phyloP scores from a whole-genome alignment of 2,888 invertebrate species.

The Punctoribates punctum region DNA sequence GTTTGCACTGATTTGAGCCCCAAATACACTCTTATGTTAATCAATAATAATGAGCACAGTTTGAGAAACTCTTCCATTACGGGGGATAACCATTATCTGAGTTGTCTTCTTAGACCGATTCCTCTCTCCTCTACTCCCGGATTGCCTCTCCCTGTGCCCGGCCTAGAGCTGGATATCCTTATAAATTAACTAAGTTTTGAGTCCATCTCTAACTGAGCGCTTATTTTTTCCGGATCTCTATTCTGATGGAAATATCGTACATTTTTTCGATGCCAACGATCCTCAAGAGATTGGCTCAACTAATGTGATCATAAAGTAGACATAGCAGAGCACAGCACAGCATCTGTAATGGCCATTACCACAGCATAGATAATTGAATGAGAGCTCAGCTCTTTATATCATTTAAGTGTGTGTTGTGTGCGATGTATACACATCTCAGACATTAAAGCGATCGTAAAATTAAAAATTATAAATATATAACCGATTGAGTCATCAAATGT shows the following conservation, averaged over 20 bases:
- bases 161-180: neutral
- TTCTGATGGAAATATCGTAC: constrained; percentile 5
- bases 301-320: constrained; percentile 2
- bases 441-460: constrained; percentile 20
- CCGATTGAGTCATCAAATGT: neutral
- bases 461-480: constrained; percentile 19
- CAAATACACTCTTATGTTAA: constrained; percentile 30
- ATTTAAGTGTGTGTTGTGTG: neutral
- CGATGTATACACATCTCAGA: neutral
- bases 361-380: constrained; percentile 27
- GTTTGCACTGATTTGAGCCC: constrained; percentile 6
- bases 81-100: constrained; percentile 6
- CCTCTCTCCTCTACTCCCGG: neutral
- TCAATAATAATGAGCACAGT: constrained; percentile 26
- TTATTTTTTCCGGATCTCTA: neutral
- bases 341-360: constrained; percentile 31
- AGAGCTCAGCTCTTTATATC: neutral
- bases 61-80: neutral
- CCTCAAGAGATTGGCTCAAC: constrained; percentile 6
- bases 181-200: constrained; percentile 7
- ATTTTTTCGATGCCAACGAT: neutral
- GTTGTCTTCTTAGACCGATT: neutral
- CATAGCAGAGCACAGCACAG: neutral
- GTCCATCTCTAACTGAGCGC: neutral
- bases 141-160: neutral